Percentiles rank a stretch among this genome's conserved stretches.
Conservation (phyloP, 2,888 invertebrate species). For the Augiades crinisus region DNA sequence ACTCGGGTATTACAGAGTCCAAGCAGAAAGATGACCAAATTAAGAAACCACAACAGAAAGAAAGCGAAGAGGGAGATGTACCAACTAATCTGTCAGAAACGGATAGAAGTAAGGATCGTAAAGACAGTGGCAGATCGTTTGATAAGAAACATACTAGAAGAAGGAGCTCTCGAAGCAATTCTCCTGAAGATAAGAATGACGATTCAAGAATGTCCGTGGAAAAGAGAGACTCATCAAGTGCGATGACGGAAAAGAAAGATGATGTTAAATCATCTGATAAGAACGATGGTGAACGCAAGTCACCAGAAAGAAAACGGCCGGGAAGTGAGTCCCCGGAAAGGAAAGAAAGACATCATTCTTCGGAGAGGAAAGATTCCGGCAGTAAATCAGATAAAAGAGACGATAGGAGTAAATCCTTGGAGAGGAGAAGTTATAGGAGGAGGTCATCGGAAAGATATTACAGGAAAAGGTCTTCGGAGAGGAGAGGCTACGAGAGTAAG, state of each 20-base stretch:
- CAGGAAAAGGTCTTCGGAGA: neutral
- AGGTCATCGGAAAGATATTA: conserved; percentile 10
- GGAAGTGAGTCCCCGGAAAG: conserved; percentile 6
- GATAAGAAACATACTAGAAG: conserved; percentile 9
- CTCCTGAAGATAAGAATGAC: neutral
- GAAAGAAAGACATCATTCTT: conserved; percentile 5
- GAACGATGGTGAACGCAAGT: neutral
- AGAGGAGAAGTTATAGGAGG: conserved; percentile 3
- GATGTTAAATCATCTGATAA: neutral
- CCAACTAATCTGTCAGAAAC: neutral
- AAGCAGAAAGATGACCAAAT: conserved; percentile 25
- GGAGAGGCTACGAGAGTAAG: conserved; percentile 1
- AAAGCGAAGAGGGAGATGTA: neutral
- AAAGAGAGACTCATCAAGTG: neutral
- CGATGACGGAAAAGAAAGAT: neutral
- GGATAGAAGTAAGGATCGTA: conserved; percentile 29
- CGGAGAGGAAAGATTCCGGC: conserved; percentile 2
- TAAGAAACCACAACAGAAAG: neutral
- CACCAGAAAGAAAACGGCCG: conserved; percentile 6
- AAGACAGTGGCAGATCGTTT: conserved; percentile 2
- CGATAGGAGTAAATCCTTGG: conserved; percentile 5
- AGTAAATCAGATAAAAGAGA: conserved; percentile 4
- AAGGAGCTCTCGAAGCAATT: conserved; percentile 12
- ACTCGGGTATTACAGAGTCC: conserved; percentile 16
- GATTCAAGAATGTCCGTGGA: neutral